phyloP scores from a whole-genome alignment of 2,113 vertebrate species.

The Sialia sialis region DNA sequence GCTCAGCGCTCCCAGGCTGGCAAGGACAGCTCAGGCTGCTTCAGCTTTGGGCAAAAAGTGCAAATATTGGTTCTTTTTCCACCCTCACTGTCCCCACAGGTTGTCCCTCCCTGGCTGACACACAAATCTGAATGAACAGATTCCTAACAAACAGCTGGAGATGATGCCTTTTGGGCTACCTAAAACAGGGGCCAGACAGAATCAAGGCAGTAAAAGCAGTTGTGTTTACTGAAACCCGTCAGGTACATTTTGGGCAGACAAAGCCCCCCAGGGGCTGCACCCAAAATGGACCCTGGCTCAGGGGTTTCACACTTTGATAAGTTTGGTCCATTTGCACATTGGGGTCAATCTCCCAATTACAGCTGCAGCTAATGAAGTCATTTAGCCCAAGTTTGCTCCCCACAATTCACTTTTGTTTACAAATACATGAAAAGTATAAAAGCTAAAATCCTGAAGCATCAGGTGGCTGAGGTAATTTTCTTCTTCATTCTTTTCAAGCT shows the following conservation, averaged over 20 bases:
- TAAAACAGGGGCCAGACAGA: neutral
- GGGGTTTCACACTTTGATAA: too few relatives aligned
- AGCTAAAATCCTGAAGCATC: neutral
- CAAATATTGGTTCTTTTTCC: neutral
- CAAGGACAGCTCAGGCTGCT: neutral
- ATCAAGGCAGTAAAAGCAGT: neutral
- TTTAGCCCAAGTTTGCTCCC: neutral
- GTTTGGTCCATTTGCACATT: neutral
- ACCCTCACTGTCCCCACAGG: rapidly evolving
- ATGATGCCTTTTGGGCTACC: neutral
- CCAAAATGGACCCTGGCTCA: rapidly evolving
- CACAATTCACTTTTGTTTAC: neutral
- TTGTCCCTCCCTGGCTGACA: neutral
- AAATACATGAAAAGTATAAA: rapidly evolving
- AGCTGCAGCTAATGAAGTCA: neutral
- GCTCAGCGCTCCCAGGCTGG: neutral
- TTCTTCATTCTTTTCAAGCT: neutral
- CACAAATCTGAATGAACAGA: too few relatives aligned
- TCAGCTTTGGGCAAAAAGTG: neutral
- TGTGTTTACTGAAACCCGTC: neutral
- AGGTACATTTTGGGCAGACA: rapidly evolving
- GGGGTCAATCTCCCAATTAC: neutral
- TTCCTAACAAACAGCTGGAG: neutral
- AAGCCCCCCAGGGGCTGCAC: neutral
- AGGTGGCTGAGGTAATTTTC: neutral